Percentiles rank a stretch among this genome's conserved stretches.
Evolutionary conservation across 2,113 vertebrate genomes (phyloP).

Genomic region (Lamprotornis superbus): DNA sequence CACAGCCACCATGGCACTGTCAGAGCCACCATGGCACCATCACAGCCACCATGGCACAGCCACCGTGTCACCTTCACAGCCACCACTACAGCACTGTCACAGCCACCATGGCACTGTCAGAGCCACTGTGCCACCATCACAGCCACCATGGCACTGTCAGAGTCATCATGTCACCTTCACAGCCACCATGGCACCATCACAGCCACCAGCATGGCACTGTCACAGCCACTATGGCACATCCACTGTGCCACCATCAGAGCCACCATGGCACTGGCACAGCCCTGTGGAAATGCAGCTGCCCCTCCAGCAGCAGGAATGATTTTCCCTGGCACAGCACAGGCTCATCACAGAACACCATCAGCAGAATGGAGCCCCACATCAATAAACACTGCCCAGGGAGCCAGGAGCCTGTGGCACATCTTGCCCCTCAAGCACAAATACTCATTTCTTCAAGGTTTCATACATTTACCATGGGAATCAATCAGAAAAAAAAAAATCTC

Average conservation of each 20-base stretch:
- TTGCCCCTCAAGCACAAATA: not conserved
- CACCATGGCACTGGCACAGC: rapidly evolving
- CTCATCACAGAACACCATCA: rapidly evolving
- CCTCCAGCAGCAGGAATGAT: not conserved
- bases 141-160: not conserved
- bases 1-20: not conserved
- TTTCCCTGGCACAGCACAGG: not conserved
- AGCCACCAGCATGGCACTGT: no score
- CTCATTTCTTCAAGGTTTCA: not conserved
- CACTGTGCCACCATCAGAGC: not conserved
- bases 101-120: no score
- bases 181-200: not conserved
- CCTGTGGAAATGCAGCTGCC: not conserved
- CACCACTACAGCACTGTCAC: rapidly evolving
- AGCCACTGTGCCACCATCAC: no score
- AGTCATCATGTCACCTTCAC: not conserved
- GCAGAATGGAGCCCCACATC: not conserved
- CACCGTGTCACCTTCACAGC: rapidly evolving
- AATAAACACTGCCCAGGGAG: not conserved
- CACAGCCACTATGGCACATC: no score
- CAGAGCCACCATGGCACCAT: no score
- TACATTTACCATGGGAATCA: not conserved
- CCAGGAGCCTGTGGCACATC: not conserved
- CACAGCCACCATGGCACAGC: not conserved
- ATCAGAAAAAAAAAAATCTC: not conserved